Evolutionary conservation across 2,888 invertebrate species (phyloP), one percentile per base, ranked within the genome.

Genomic region (Diplolepis rosae): DNA sequence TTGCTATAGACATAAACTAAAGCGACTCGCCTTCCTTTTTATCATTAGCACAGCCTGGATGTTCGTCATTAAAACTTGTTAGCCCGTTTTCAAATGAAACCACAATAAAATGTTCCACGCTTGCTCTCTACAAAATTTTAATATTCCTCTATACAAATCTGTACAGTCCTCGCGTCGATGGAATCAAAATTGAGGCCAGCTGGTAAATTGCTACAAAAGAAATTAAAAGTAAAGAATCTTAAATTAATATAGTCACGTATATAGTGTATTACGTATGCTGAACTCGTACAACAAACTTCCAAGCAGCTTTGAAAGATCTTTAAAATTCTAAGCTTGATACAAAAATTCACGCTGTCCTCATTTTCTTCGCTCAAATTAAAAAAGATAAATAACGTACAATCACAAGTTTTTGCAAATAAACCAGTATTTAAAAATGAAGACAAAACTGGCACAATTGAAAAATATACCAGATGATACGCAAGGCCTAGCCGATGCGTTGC

Each of bases 121-220:
- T 67, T 61, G 39, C 71, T 70, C 66, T 39, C 54, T 56, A 56
- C 65, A 71, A 71, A 72, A 18, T 52, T 27, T 30, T 54, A 35
- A 32, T 30, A 61, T 35, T 51, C 42, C 50, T 84, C 82, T 83
- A 77, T 83, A 84, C 84, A 84, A 81, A 77, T 80, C 70, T 84
- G 79, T 84, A 84, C 83, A 84, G 74, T 69, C 69, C 69, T 74
- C 75, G 69, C 50, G 65, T 73, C 66, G 70, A 74, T 75, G 66
- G 45, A 45, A 67, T 71, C 51, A 39, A 56, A 51, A 30, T 54
- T 15, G 28, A 54, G 24, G 24, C 24, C 27, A 32, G 11, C 9
- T 9, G 22, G 9, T 11, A 45, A 45, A 3, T 18, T 18, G 45
- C 9, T 45, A 9, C 7, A 18, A 9, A 9, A 52, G n/a, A 52